A percentile compares a stretch with the other conserved stretches of the same genome.
Evolutionary conservation across 2,113 vertebrate genomes (phyloP).

Genomic region (Sturnira hondurensis): DNA sequence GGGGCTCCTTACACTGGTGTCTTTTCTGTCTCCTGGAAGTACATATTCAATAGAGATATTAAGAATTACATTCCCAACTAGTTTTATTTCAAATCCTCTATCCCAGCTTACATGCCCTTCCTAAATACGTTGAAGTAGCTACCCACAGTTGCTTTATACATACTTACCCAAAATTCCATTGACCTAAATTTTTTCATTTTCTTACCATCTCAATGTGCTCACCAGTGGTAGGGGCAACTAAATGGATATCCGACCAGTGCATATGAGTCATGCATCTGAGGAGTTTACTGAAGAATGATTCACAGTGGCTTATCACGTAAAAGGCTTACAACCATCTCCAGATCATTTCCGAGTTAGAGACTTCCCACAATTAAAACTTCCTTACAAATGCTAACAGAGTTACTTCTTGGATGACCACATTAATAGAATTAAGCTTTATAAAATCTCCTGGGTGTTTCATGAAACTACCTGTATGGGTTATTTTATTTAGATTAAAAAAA

Average conservation of each 20-base stretch:
- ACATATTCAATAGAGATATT: constrained; percentile 18
- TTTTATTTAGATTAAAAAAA: background rate
- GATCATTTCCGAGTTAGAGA: background rate
- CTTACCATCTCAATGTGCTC: background rate
- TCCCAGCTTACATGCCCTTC: background rate
- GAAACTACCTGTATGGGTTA: background rate
- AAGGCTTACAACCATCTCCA: background rate
- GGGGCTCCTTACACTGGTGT: background rate
- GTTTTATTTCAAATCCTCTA: background rate
- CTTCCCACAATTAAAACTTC: background rate
- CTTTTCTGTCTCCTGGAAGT: constrained; percentile 40
- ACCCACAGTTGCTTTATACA: background rate
- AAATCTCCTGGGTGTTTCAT: background rate
- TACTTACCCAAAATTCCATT: background rate
- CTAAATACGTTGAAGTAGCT: background rate
- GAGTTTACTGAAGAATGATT: background rate
- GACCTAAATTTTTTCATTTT: background rate
- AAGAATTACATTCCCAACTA: background rate
- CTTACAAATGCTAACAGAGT: background rate
- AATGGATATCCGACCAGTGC: background rate
- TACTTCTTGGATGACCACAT: background rate
- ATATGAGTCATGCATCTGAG: background rate
- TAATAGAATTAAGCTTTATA: background rate
- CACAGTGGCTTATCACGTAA: background rate
- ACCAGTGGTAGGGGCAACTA: background rate